Evolutionary conservation across 2,888 invertebrate genomes (phyloP), one percentile per base, ranked within the genome.

Genomic region (Lymantria dispar): DNA sequence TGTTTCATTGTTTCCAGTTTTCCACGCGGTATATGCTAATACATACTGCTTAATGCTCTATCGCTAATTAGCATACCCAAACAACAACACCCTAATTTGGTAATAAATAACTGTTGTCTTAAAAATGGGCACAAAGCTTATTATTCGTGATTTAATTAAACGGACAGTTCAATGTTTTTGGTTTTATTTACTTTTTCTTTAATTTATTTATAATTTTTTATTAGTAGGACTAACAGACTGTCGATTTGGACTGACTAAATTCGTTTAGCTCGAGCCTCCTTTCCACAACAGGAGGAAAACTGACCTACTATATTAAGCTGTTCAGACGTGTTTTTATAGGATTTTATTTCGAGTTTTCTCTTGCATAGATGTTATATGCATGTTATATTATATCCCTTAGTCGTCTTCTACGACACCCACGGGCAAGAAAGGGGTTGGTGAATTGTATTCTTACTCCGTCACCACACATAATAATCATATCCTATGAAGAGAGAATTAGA

Each of bases 211-310:
- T 47, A 15, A 31, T 14, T 31, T 41, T 40, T 37, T 8, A 46
- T 14, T 14, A 42, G 9, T 36, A 42, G 11, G 30, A 43, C 38
- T 10, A n/a, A 42, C 14, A 12, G 14, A 48, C 29, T 38, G 39
- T 33, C 45, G 30, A 42, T 52, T 37, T n/a, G 15, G 33, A n/a
- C 30, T 46, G 48, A 49, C 45, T 53, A 43, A 44, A 31, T 43
- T 46, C 36, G n/a, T 15, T 36, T 40, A 38, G 33, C 41, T 41
- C 41, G n/a, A n/a, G n/a, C n/a, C n/a, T n/a, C n/a, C n/a, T n/a
- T n/a, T n/a, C n/a, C n/a, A n/a, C n/a, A n/a, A n/a, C n/a, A n/a
- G n/a, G n/a, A n/a, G n/a, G n/a, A n/a, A n/a, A n/a, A n/a, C n/a
- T n/a, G n/a, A n/a, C n/a, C n/a, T n/a, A n/a, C n/a, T n/a, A n/a